Evolutionary conservation across 2,888 invertebrate species (phyloP).

Genomic region (Asteroscopus sphinx): DNA sequence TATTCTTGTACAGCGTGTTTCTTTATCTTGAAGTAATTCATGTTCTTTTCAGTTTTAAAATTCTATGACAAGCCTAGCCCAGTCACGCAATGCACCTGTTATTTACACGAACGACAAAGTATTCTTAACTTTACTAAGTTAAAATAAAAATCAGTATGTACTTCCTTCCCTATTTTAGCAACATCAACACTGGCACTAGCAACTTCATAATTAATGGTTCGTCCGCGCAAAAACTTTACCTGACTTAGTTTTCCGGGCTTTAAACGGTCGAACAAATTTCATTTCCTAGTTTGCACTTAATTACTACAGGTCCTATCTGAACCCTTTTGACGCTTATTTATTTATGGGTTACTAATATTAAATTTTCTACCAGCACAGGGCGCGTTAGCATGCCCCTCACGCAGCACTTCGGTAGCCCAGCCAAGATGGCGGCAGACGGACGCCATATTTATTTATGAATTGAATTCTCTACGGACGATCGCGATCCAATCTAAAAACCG

Average conservation of each 20-base stretch:
- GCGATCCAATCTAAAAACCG: conserved; percentile 68
- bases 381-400: conserved; percentile 68
- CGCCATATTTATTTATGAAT: conserved; percentile 77
- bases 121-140: too few species aligned
- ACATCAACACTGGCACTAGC: conserved; percentile 7
- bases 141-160: too few species aligned
- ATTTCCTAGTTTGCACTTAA: conserved; percentile 40
- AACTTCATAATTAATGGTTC: conserved; percentile 40
- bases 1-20: conserved; percentile 14
- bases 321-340: conserved; percentile 51
- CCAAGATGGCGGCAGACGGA: conserved; percentile 67
- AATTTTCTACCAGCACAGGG: conserved; percentile 42
- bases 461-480: conserved; percentile 68
- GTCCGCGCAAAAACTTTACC: conserved; percentile 23
- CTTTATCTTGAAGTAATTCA: not conserved
- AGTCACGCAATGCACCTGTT: conserved; percentile 27
- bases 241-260: conserved; percentile 20
- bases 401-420: conserved; percentile 59
- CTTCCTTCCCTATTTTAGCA: conserved; percentile 1
- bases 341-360: conserved; percentile 49
- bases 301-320: conserved; percentile 18
- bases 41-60: conserved; percentile 15
- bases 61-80: conserved; percentile 1
- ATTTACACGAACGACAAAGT: conserved; percentile 7
- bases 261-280: conserved; percentile 25